Conservation (phyloP, 2,113 vertebrate genomes). For the Protomyctophum bolini region DNA sequence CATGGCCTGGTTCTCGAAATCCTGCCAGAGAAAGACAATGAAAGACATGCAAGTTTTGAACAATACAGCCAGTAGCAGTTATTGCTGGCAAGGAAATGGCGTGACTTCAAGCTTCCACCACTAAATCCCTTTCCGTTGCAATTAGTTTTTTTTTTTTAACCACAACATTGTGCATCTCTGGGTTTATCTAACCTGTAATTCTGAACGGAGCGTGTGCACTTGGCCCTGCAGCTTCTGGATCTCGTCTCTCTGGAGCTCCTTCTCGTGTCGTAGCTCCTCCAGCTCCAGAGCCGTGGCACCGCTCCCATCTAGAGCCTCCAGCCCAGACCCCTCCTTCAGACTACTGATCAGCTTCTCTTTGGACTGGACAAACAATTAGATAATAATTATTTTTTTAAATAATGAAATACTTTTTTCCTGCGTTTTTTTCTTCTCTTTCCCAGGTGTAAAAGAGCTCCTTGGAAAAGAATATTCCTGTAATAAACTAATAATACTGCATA, state of each 20-base stretch:
- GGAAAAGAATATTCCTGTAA: too few species aligned
- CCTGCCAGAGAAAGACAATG: constrained; percentile 70
- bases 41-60: not conserved
- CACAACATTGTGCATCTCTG: too few species aligned
- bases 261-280: constrained; percentile 93
- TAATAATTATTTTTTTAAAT: too few species aligned
- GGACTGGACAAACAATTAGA: constrained; percentile 77
- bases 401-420: too few species aligned
- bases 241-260: constrained; percentile 91
- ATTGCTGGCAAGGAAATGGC: too few species aligned
- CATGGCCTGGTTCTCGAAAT: constrained; percentile 89
- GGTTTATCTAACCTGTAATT: constrained; percentile 83
- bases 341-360: constrained; percentile 99
- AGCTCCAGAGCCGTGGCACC: constrained; percentile 84
- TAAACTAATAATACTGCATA: too few species aligned
- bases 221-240: constrained; percentile 91
- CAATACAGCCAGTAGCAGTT: not conserved
- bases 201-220: constrained; percentile 85
- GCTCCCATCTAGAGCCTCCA: constrained; percentile 87
- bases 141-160: too few species aligned
- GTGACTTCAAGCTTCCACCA: too few species aligned
- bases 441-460: too few species aligned
- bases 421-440: too few species aligned
- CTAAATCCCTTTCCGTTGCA: too few species aligned
- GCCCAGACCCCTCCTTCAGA: constrained; percentile 95